Evolutionary conservation across 2,797 vertebrate genomes (phyloP).

Genomic region (Apogon talboti): DNA sequence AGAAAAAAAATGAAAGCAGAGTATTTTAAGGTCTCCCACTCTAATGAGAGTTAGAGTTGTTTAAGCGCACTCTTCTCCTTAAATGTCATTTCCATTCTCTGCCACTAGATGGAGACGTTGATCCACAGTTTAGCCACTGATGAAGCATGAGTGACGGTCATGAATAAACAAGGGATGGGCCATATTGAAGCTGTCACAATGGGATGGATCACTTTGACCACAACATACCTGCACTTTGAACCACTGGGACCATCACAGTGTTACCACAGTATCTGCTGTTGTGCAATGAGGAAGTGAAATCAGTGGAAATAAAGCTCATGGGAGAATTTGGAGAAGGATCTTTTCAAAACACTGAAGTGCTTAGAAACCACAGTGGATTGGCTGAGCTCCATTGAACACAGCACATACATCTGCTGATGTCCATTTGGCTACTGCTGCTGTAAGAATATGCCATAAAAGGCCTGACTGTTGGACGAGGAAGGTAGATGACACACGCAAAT

Average conservation of each 20-base stretch:
- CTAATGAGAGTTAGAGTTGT: background rate
- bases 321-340: conserved; percentile 25
- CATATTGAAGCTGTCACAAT: conserved; percentile 9
- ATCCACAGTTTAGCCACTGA: background rate
- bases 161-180: background rate
- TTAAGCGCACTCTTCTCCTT: background rate
- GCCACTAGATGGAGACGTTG: conserved; percentile 62
- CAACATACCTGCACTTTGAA: conserved; percentile 25
- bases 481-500: conserved; percentile 45
- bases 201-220: conserved; percentile 4
- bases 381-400: conserved; percentile 43
- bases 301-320: conserved; percentile 28
- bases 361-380: conserved; percentile 43
- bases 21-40: background rate
- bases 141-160: background rate
- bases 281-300: conserved; percentile 47
- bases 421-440: conserved; percentile 59
- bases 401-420: conserved; percentile 44
- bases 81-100: background rate
- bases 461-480: conserved; percentile 20
- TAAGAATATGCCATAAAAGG: conserved; percentile 45
- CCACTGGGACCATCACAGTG: conserved; percentile 20
- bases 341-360: conserved; percentile 38
- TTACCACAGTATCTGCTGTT: conserved; percentile 20
- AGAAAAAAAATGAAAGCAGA: no score